phyloP scores from a whole-genome alignment of 2,113 vertebrate species.

The Argyrosomus japonicus region DNA sequence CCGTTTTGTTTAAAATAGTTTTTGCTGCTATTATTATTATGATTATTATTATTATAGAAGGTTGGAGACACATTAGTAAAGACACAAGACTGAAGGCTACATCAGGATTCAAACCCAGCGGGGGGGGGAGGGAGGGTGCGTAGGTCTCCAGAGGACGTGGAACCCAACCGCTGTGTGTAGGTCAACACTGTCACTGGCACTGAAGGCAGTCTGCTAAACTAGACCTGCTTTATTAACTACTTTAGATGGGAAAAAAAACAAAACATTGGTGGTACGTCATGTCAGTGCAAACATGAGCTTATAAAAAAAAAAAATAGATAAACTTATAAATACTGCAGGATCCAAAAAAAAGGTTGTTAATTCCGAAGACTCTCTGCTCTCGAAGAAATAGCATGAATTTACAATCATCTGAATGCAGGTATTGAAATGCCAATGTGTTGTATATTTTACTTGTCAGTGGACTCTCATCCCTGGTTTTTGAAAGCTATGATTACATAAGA shows the following conservation, averaged over 20 bases:
- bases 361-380: slow-evolving; percentile 20
- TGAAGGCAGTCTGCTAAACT: too few relatives aligned
- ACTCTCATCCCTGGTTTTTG: slow-evolving; percentile 35
- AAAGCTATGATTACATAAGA: slow-evolving; percentile 56
- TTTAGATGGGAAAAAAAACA: background rate
- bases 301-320: background rate
- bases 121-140: background rate
- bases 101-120: slow-evolving; percentile 35
- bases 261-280: slow-evolving; percentile 33
- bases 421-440: slow-evolving; percentile 38
- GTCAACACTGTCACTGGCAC: slow-evolving; percentile 28
- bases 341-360: slow-evolving; percentile 1
- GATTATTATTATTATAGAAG: slow-evolving; percentile 6
- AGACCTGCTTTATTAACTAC: slow-evolving; percentile 1
- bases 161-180: slow-evolving; percentile 28
- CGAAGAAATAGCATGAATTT: slow-evolving; percentile 18
- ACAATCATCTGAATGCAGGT: slow-evolving; percentile 4
- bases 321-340: background rate
- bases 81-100: slow-evolving; percentile 14
- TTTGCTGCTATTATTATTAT: slow-evolving; percentile 6
- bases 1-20: slow-evolving; percentile 21
- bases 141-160: slow-evolving; percentile 25
- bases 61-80: background rate
- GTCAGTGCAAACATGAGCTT: slow-evolving; percentile 30
- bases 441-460: slow-evolving; percentile 28